A percentile compares a stretch with the other conserved stretches of the same genome.
Evolutionary conservation across 2,113 vertebrate species (phyloP).

Genomic region (Brienomyrus longianalis): DNA sequence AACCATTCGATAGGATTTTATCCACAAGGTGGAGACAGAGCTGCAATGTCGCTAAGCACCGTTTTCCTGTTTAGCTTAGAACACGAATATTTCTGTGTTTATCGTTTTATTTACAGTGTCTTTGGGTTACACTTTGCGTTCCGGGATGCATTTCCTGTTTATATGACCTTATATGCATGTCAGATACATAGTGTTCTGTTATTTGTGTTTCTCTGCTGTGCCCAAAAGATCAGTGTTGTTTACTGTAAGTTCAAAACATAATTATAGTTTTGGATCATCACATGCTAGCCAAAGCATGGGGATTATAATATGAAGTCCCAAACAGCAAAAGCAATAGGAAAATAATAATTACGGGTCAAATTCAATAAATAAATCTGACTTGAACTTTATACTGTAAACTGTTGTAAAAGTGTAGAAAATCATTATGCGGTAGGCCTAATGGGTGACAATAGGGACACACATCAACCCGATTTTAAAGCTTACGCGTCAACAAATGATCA

Average conservation of each 20-base stretch:
- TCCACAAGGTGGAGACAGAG: constrained; percentile 1
- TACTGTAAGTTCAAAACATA: not conserved
- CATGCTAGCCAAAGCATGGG: too few relatives aligned
- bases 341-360: too few relatives aligned
- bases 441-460: too few relatives aligned
- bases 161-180: not conserved
- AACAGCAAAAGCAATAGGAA: too few relatives aligned
- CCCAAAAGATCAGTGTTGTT: not conserved
- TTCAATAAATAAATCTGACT: too few relatives aligned
- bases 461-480: too few relatives aligned
- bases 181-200: not conserved
- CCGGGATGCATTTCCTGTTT: not conserved
- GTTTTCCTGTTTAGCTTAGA: not conserved
- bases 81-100: not conserved
- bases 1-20: not conserved
- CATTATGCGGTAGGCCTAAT: too few relatives aligned
- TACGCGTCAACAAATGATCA: too few relatives aligned
- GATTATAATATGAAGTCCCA: too few relatives aligned
- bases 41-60: not conserved
- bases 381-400: too few relatives aligned
- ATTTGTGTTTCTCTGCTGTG: not conserved
- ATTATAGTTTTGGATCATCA: too few relatives aligned
- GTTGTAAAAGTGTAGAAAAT: too few relatives aligned
- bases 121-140: not conserved
- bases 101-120: not conserved